Conservation (phyloP, 2,113 vertebrate genomes). For the Barnardius zonarius region DNA sequence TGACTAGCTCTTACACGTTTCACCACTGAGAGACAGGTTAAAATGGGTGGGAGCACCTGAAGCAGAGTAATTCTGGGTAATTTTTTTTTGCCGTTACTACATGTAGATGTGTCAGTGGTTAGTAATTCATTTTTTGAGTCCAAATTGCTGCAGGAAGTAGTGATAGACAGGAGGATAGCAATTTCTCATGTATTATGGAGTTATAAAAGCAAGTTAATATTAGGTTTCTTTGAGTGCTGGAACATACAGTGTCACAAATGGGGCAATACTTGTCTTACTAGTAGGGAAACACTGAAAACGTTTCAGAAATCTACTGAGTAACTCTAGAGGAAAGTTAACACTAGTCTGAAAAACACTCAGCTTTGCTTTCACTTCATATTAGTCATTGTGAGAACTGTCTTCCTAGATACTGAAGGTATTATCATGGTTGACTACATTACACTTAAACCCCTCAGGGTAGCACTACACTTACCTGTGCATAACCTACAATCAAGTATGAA, state of each 20-base stretch:
- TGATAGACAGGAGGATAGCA: not conserved
- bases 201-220: not conserved
- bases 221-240: not conserved
- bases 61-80: not conserved
- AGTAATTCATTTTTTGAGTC: not conserved
- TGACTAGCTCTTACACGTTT: not conserved
- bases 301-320: not conserved
- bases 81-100: not conserved
- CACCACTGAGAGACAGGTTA: not conserved
- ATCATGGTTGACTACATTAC: slow-evolving; percentile 67
- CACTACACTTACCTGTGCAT: slow-evolving; percentile 61
- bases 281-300: not conserved
- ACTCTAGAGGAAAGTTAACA: slow-evolving; percentile 1
- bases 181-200: not conserved
- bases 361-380: slow-evolving; percentile 53
- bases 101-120: not conserved
- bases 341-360: slow-evolving; percentile 1
- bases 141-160: not conserved
- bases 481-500: slow-evolving; percentile 68
- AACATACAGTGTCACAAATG: not conserved
- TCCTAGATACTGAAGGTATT: slow-evolving; percentile 31
- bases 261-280: not conserved
- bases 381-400: slow-evolving; percentile 49
- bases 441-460: slow-evolving; percentile 65
- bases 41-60: not conserved